phyloP scores from a whole-genome alignment of 1,140 invertebrate genomes.

The Papilio aristodemus region DNA sequence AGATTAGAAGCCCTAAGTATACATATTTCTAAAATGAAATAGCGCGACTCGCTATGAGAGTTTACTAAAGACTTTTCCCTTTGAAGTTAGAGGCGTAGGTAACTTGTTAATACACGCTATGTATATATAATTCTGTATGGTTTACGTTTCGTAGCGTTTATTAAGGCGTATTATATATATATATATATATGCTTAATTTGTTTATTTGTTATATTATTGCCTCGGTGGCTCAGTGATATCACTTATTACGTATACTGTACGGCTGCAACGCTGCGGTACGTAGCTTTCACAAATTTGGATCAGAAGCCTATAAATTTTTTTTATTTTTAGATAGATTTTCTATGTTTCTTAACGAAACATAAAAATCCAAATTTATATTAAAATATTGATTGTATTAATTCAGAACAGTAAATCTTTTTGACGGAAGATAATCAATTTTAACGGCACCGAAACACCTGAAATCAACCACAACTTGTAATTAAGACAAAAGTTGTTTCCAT shows the following conservation, averaged over 20 bases:
- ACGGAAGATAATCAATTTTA: slow-evolving; percentile 11
- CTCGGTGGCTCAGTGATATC: too few relatives aligned
- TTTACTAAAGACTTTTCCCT: neutral
- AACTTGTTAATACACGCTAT: neutral
- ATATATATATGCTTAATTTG: neutral
- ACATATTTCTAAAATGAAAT: slow-evolving; percentile 11
- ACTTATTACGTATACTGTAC: too few relatives aligned
- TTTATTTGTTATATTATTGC: too few relatives aligned
- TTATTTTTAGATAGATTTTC: too few relatives aligned
- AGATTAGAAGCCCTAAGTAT: neutral
- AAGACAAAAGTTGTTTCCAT: neutral
- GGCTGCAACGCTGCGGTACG: too few relatives aligned
- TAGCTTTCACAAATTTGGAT: too few relatives aligned
- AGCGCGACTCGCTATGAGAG: neutral
- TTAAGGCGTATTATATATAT: neutral
- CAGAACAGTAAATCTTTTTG: neutral
- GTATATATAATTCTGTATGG: neutral
- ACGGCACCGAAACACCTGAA: slow-evolving; percentile 3
- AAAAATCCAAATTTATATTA: too few relatives aligned
- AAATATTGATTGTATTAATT: too few relatives aligned
- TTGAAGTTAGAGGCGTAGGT: neutral
- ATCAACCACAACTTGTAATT: slow-evolving; percentile 7
- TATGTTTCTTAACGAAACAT: too few relatives aligned
- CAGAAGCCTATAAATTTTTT: too few relatives aligned
- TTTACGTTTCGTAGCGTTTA: neutral